Conservation (phyloP, 2,888 invertebrate genomes). For the Hyposoter didymator region DNA sequence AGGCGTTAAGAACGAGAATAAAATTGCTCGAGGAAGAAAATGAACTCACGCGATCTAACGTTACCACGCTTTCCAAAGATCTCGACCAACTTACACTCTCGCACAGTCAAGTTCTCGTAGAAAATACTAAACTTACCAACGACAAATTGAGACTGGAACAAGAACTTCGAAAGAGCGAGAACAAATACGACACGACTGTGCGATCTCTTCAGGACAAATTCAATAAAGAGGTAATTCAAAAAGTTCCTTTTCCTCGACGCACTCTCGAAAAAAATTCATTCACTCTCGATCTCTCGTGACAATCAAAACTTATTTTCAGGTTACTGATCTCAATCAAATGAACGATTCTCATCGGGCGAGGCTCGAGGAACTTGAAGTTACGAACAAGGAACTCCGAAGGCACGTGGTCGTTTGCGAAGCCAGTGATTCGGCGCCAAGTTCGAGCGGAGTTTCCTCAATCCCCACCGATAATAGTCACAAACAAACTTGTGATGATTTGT, state of each 20-base stretch:
- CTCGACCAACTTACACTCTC: constrained; percentile 90
- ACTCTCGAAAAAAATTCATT: not conserved
- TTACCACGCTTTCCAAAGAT: constrained; percentile 87
- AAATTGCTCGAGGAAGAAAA: constrained; percentile 81
- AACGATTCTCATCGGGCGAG: constrained; percentile 84
- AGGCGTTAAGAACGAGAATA: constrained; percentile 74
- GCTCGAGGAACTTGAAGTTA: constrained; percentile 83
- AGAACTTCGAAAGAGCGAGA: constrained; percentile 86
- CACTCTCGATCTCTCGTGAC: not conserved
- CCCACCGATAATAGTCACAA: constrained; percentile 77
- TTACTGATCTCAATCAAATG: constrained; percentile 85
- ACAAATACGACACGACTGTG: constrained; percentile 76
- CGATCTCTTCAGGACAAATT: constrained; percentile 80
- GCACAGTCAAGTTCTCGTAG: constrained; percentile 90
- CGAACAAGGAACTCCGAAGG: constrained; percentile 82
- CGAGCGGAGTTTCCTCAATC: constrained; percentile 82
- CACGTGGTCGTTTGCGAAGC: constrained; percentile 81
- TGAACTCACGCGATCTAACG: constrained; percentile 84
- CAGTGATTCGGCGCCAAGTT: constrained; percentile 83
- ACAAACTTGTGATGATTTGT: constrained; percentile 78
- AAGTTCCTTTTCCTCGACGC: not conserved
- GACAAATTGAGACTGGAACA: constrained; percentile 89
- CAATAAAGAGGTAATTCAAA: constrained; percentile 77
- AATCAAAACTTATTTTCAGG: constrained; percentile 69
- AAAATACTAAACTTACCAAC: constrained; percentile 90